Conservation (phyloP, 2,888 invertebrate species). For the Branchipolynoe longqiensis region DNA sequence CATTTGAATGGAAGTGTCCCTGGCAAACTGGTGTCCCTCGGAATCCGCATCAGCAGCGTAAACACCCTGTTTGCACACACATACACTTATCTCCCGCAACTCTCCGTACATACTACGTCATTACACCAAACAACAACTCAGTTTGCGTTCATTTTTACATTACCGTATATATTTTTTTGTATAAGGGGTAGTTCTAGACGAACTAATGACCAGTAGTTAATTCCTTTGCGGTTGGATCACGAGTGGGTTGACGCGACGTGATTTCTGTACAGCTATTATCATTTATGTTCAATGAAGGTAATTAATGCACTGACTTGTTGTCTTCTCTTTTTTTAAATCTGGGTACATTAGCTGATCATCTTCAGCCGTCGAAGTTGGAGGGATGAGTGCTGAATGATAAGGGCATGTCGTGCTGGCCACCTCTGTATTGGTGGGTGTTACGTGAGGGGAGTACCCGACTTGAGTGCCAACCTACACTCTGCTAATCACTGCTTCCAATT, state of each 20-base stretch:
- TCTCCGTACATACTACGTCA: not conserved
- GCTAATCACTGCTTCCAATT: no score
- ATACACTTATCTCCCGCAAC: not conserved
- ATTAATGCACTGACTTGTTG: slow-evolving; percentile 26
- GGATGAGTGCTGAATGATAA: not conserved
- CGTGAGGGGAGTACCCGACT: no score
- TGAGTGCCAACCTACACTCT: no score
- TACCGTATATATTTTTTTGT: slow-evolving; percentile 19
- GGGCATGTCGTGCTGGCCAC: not conserved
- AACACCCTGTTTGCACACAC: no score
- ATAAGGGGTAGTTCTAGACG: not conserved
- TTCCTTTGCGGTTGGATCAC: not conserved
- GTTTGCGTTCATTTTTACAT: slow-evolving; percentile 4
- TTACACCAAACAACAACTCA: not conserved
- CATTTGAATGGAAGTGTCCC: no score
- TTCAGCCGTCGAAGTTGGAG: slow-evolving; percentile 2
- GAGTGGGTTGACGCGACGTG: no score
- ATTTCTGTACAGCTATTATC: slow-evolving; percentile 43
- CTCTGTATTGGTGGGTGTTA: not conserved
- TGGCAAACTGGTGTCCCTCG: no score
- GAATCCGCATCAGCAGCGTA: no score
- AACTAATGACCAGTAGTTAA: not conserved
- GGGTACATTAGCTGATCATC: slow-evolving; percentile 22
- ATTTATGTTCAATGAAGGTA: not conserved
- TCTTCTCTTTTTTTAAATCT: no score